Evolutionary conservation across 2,797 vertebrate species (phyloP).

Genomic region (Petrocephalus sullivani): DNA sequence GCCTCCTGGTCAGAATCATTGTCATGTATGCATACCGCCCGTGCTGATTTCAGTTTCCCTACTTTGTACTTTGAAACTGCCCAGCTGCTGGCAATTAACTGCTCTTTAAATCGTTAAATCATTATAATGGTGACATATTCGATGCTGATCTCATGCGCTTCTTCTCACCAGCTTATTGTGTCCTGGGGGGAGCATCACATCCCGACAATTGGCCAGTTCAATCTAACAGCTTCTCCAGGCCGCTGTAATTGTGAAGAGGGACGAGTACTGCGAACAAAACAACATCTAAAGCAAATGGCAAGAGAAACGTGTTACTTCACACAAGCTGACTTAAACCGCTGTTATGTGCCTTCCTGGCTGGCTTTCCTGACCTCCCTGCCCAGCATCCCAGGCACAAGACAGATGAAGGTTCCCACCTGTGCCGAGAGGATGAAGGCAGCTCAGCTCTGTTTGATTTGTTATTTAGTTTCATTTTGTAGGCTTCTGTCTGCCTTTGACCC

Average conservation of each 20-base stretch:
- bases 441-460: not conserved
- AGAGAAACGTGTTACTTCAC: not conserved
- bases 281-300: not conserved
- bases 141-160: not conserved
- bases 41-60: not conserved
- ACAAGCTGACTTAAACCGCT: not conserved
- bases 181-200: not conserved
- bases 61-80: not conserved
- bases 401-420: not conserved
- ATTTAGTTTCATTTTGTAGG: constrained; percentile 1
- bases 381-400: not conserved
- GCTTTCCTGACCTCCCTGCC: not conserved
- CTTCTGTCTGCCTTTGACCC: not conserved
- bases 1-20: not conserved
- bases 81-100: constrained; percentile 13
- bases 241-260: not conserved
- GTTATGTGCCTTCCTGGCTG: not conserved
- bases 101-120: constrained; percentile 17
- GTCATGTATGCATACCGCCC: not conserved
- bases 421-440: not conserved
- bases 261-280: not conserved
- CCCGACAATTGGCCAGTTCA: not conserved
- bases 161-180: not conserved
- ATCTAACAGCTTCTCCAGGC: not conserved
- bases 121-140: constrained; percentile 9